These are phyloP conservation scores for Cavia aperea DNA, from an alignment of 2,113 vertebrate genomes.

Conservation along the genomic window DNA sequence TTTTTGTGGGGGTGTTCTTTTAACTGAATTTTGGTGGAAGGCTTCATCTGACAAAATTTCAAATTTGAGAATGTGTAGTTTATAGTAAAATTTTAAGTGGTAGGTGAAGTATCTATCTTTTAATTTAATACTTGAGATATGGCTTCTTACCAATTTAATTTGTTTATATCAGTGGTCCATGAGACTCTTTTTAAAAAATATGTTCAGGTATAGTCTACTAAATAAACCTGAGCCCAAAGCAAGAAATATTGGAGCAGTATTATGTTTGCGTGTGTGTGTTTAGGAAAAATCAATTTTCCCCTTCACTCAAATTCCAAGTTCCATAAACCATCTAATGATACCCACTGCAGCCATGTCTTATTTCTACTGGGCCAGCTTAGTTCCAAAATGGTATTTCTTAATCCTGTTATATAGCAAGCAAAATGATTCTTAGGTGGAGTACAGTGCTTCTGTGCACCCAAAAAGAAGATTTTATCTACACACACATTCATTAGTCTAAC, in stretches of 20 bases:
- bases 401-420: background rate
- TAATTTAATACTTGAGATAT: background rate
- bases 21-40: background rate
- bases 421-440: background rate
- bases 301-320: background rate
- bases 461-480: background rate
- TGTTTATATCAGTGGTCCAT: background rate
- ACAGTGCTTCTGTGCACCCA: background rate
- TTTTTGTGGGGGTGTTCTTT: background rate
- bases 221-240: background rate
- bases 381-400: conserved; percentile 11
- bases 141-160: background rate
- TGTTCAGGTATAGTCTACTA: background rate
- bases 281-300: background rate
- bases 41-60: background rate
- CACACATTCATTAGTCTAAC: conserved; percentile 18
- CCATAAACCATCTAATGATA: background rate
- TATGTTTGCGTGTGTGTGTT: background rate
- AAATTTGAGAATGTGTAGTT: background rate
- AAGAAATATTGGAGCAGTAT: background rate
- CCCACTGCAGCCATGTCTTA: background rate
- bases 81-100: background rate
- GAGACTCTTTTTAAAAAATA: background rate
- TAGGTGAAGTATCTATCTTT: background rate
- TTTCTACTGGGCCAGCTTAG: background rate